Base-by-base conservation (phyloP, 2,888 invertebrate species). In the Synergus laeviventris region DNA sequence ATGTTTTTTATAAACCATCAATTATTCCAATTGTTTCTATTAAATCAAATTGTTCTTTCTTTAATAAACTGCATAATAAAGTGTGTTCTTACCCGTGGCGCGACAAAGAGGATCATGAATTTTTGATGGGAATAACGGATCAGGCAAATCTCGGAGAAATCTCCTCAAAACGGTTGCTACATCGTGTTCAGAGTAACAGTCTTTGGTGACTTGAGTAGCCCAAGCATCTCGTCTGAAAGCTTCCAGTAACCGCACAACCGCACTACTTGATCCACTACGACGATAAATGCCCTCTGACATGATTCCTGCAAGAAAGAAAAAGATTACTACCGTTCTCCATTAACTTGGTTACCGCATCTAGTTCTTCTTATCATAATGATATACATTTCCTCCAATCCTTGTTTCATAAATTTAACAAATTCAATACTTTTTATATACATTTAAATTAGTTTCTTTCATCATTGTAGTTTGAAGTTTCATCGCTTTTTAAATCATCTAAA, bases 241-340 rank as follows among this genome's bases (percentile, higher is more conserved):
- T 9, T 94, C 93, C 77, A 97, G 91, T 21, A 98, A 92, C 79
- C 94, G 94, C 1, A 95, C 93, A 21, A 97, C 94, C 9, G 94
- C 94, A 31, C 94, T 93, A 83, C 94, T 95, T 42, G 95, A 94
- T 24, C 97, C 98, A 21, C 95, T 95, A 74, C 95, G 94, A 5
- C 98, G 94, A 90, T 98, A 98, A 84, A 98, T 97, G 3, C 98
- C 98, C 91, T 97, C 96, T 0, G 95, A 94, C 91, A 97, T 94
- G 83, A 95, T 95, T 9, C 96, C 95, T 95, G 89, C 12, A 91
- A 88, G 54, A 80, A 14, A 45, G 14, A 8, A 49, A 56, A 56
- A 56, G 12, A 56, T 21, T 56, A 66, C 24, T 66, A 8, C 14
- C 24, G 24, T 21, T 64, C 42, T 42, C 18, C 18, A 64, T 64